Evolutionary conservation across 2,113 vertebrate genomes (phyloP).

Genomic region (Grammomys surdaster): DNA sequence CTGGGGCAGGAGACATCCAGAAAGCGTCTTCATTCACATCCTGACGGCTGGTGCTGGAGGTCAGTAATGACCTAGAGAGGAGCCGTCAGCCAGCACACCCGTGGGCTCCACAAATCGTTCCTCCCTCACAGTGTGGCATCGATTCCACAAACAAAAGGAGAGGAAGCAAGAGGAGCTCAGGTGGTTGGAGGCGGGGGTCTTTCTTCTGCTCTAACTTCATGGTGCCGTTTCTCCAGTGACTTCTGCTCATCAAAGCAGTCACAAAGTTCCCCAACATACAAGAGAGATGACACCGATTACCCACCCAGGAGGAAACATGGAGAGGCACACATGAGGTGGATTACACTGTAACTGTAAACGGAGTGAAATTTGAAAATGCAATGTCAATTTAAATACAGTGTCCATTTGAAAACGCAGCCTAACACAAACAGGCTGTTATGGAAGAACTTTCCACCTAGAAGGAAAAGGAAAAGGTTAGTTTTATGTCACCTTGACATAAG

Average conservation of each 20-base stretch:
- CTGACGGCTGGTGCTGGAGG: neutral
- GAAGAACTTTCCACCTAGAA: conserved; percentile 28
- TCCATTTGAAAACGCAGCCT: neutral
- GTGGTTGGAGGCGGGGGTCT: too few species aligned
- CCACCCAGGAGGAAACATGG: accelerated
- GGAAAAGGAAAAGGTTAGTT: neutral
- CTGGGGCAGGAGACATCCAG: neutral
- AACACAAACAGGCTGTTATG: neutral
- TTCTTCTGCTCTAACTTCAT: neutral
- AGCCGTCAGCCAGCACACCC: neutral
- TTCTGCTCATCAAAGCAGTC: neutral
- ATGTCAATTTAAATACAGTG: neutral
- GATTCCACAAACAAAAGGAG: neutral
- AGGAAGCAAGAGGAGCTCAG: neutral
- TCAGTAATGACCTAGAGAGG: neutral
- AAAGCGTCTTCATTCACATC: neutral
- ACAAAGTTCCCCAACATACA: neutral
- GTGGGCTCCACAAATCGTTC: neutral
- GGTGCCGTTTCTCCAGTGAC: neutral
- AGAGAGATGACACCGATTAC: neutral
- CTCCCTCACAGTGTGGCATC: neutral
- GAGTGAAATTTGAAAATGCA: neutral
- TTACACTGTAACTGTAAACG: neutral
- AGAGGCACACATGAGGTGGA: accelerated
- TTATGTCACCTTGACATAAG: neutral